These are phyloP conservation scores for Sipha flava DNA, from an alignment of 1,140 invertebrate species.

Conservation along the genomic window DNA sequence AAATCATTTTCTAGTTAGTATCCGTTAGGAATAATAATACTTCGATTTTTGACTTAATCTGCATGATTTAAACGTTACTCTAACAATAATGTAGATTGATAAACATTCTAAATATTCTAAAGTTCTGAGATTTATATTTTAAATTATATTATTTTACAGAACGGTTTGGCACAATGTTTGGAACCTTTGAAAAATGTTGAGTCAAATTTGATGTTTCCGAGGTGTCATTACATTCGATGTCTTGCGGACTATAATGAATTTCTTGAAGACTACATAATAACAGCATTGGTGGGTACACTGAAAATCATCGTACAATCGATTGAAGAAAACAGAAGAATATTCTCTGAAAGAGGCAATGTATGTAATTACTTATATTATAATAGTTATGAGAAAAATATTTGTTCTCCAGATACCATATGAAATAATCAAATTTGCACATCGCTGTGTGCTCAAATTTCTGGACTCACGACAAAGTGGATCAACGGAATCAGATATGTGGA, in stretches of 20 bases:
- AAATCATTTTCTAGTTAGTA: too few relatives aligned
- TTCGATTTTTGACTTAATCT: too few relatives aligned
- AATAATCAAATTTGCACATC: neutral
- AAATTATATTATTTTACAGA: neutral
- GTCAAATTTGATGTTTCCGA: slow-evolving; percentile 69
- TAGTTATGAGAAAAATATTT: neutral
- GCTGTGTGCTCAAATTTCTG: neutral
- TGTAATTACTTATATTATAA: neutral
- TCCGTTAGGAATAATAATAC: too few relatives aligned
- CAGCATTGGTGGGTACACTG: slow-evolving; percentile 72
- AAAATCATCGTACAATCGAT: slow-evolving; percentile 60
- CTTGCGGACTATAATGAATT: slow-evolving; percentile 80
- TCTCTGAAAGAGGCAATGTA: slow-evolving; percentile 5
- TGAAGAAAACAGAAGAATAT: slow-evolving; percentile 45
- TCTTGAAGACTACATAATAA: slow-evolving; percentile 79
- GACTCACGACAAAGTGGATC: neutral
- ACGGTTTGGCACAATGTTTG: slow-evolving; percentile 67
- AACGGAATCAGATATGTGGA: neutral
- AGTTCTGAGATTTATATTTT: too few relatives aligned
- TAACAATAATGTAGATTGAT: too few relatives aligned
- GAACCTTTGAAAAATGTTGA: slow-evolving; percentile 79
- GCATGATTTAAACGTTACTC: too few relatives aligned
- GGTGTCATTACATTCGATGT: slow-evolving; percentile 76
- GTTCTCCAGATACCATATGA: neutral
- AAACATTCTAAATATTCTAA: too few relatives aligned